Conservation (phyloP, 2,113 vertebrate genomes). For the Opisthocomus hoazin region DNA sequence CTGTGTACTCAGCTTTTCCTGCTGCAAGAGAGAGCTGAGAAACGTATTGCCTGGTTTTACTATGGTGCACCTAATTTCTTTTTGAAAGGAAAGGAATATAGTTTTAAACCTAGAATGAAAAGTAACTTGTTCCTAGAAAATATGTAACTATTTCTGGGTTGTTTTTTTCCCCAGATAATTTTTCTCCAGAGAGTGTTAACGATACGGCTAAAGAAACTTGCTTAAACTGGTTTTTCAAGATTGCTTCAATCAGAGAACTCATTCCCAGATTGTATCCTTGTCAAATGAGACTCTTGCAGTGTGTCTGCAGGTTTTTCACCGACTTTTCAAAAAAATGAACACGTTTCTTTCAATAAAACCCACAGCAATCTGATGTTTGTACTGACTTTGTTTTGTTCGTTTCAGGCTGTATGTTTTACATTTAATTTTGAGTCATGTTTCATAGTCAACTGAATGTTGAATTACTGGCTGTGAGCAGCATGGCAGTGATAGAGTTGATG, state of each 20-base stretch:
- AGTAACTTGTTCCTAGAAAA: neutral
- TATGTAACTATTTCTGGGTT: neutral
- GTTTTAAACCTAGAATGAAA: neutral
- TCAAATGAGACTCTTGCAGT: neutral
- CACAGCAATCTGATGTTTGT: neutral
- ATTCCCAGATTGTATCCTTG: constrained; percentile 95
- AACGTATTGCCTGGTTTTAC: neutral
- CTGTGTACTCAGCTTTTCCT: neutral
- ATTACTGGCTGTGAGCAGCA: neutral
- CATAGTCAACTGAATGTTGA: neutral
- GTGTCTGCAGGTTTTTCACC: neutral
- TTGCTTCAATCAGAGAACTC: constrained; percentile 96
- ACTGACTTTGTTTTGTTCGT: neutral
- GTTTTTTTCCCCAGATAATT: constrained; percentile 75
- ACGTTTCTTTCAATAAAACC: neutral
- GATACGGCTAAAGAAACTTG: constrained; percentile 97
- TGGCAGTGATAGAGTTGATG: neutral
- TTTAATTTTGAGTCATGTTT: neutral
- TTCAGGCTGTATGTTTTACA: neutral
- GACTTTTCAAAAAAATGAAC: neutral
- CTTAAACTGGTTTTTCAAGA: constrained; percentile 99
- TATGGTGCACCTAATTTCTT: neutral
- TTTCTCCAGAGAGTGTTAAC: constrained; percentile 86
- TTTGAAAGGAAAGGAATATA: neutral
- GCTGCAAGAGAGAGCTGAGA: neutral